These are phyloP conservation scores for Coracias cyanogaster DNA, from an alignment of 2,797 vertebrate genomes.

Conservation along the genomic window DNA sequence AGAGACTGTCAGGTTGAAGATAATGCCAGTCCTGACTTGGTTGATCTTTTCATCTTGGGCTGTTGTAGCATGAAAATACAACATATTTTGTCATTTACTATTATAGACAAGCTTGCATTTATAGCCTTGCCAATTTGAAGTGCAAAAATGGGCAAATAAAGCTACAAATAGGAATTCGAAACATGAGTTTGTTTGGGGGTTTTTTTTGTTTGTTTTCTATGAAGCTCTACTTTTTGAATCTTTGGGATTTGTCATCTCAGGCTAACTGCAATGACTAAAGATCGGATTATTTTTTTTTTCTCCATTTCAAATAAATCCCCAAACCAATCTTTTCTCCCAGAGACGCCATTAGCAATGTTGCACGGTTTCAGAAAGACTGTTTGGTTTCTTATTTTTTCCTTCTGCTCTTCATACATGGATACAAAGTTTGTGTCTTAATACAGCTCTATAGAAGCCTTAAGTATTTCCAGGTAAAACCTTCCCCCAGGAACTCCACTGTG, in stretches of 20 bases:
- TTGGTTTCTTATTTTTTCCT: neutral
- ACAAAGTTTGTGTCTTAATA: neutral
- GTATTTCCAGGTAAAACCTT: neutral
- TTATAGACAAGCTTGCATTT: neutral
- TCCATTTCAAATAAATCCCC: neutral
- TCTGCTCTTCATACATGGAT: neutral
- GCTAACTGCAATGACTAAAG: neutral
- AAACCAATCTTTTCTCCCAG: neutral
- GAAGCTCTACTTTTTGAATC: neutral
- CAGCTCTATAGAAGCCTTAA: neutral
- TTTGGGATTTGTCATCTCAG: neutral
- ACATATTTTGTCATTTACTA: neutral
- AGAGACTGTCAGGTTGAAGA: neutral
- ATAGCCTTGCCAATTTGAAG: neutral
- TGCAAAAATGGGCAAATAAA: neutral
- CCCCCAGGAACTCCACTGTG: accelerated
- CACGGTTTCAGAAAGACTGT: neutral
- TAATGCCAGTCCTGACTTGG: neutral
- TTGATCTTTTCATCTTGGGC: neutral
- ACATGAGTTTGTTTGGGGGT: too few relatives aligned
- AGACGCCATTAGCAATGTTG: neutral
- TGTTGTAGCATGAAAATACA: neutral
- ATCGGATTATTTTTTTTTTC: neutral
- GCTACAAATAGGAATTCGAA: neutral
- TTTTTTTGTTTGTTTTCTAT: neutral